Base-by-base conservation (phyloP, 1,140 invertebrate genomes). In the Paramacrobiotus metropolitanus region DNA sequence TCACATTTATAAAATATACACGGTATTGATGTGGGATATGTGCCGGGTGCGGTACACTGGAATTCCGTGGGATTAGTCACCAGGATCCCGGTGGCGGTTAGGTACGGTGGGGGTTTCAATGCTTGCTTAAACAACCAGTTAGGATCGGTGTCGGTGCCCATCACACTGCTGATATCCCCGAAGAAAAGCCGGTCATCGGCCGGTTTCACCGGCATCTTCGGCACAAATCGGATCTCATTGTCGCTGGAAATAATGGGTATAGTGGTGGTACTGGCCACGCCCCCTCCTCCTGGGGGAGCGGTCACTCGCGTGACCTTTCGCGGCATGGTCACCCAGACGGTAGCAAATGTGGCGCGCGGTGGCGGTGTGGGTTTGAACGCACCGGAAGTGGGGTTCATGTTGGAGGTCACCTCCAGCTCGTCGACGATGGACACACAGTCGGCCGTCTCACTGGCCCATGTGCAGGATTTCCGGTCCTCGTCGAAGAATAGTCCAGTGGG, bases 1-100 rank as follows among this genome's bases (percentile, higher is more conserved):
- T 55, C 48, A 24, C 48, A 55, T 55, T 55, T 55, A 24, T 20
- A 55, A 55, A 55, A 55, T 4, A 55, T 24, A 55, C 48, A 55
- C 24, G 48, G 48, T 15, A 9, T 55, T 4, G 48, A 15, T 9
- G 15, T 55, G 4, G 48, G 24, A 24, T 20, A 55, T 4, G 24
- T 9, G 15, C 48, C 48, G 15, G 28, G 15, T 15, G 15, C 4
- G 4, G 4, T 24, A 28, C 48, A 55, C 28, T 24, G 15, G 48
- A 55, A 55, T 20, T 55, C 48, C 24, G 15, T 9, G 4, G 15
- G 15, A 24, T 55, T 24, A 15, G 24, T 28, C 24, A 55, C 48
- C 48, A 55, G 28, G 15, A 55, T 24, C 48, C 48, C 48, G 28
- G 48, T 55, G 24, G 48, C 48, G 15, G 48, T 55, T 28, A 55